These are phyloP conservation scores for Takifugu ocellatus DNA, from an alignment of 2,797 vertebrate species.

Conservation along the genomic window DNA sequence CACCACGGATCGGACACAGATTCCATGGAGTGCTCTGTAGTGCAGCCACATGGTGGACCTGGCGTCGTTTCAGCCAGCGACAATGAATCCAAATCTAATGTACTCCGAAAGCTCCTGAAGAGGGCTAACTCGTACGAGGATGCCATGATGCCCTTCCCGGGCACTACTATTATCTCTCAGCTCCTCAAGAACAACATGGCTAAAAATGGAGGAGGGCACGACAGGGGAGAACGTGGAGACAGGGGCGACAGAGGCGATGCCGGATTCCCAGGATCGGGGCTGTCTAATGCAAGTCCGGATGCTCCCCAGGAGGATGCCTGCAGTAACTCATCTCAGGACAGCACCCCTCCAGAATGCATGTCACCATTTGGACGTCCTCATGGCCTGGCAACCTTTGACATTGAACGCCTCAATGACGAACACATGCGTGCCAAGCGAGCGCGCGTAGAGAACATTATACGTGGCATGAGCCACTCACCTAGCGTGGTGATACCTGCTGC, in stretches of 20 bases:
- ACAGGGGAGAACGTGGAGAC: conserved; percentile 65
- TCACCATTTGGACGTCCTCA: conserved; percentile 93
- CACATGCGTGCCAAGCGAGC: conserved; percentile 97
- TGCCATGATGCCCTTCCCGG: conserved; percentile 97
- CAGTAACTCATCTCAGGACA: conserved; percentile 98
- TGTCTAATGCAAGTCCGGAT: conserved; percentile 94
- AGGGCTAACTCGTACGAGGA: conserved; percentile 98
- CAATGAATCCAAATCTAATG: conserved; percentile 88
- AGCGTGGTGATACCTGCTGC: conserved; percentile 79
- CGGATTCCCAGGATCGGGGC: conserved; percentile 90
- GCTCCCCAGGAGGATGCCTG: conserved; percentile 94
- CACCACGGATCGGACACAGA: conserved; percentile 93
- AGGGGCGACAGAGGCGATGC: conserved; percentile 67
- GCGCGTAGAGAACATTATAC: conserved; percentile 98
- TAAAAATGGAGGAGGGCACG: conserved; percentile 87
- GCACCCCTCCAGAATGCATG: conserved; percentile 92
- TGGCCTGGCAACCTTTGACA: conserved; percentile 87
- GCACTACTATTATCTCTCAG: conserved; percentile 98
- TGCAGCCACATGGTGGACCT: conserved; percentile 91
- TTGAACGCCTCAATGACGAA: conserved; percentile 94
- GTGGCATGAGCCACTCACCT: conserved; percentile 98
- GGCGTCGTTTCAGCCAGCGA: conserved; percentile 67
- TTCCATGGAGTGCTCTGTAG: conserved; percentile 94
- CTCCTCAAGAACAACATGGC: conserved; percentile 98
- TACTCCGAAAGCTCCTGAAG: conserved; percentile 99